These are phyloP conservation scores for Protosalanx chinensis DNA, from an alignment of 2,797 vertebrate species.

Conservation along the genomic window DNA sequence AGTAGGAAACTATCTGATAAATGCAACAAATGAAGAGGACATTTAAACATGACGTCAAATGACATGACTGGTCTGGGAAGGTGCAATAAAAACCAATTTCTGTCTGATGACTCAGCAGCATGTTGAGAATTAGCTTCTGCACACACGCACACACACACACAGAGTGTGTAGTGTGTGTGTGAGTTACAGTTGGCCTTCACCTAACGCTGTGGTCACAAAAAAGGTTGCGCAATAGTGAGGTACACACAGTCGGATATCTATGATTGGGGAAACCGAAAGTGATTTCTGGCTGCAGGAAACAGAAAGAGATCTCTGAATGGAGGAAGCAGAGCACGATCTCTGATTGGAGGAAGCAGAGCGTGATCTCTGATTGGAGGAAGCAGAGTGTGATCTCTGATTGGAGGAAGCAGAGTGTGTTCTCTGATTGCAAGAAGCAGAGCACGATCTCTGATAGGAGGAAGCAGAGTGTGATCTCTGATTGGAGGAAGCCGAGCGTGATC, in stretches of 20 bases:
- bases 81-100: constrained; percentile 35
- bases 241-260: neutral
- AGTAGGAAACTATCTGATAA: constrained; percentile 33
- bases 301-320: too few relatives aligned
- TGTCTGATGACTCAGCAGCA: constrained; percentile 8
- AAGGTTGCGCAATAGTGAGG: neutral
- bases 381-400: neutral
- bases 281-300: too few relatives aligned
- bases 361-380: too few relatives aligned
- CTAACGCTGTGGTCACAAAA: too few relatives aligned
- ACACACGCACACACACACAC: constrained; percentile 1
- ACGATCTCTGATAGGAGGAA: too few relatives aligned
- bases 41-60: constrained; percentile 41
- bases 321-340: too few relatives aligned
- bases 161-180: neutral
- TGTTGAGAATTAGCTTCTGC: neutral
- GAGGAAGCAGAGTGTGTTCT: neutral
- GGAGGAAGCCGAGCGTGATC: too few relatives aligned
- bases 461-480: too few relatives aligned
- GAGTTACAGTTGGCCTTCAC: neutral
- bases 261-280: too few relatives aligned
- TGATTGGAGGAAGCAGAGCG: too few relatives aligned
- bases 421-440: too few relatives aligned
- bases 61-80: constrained; percentile 36
- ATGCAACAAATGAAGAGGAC: constrained; percentile 46